Evolutionary conservation across 2,113 vertebrate species (phyloP), one percentile per base, ranked within the genome.

Genomic region (Tinamus guttatus): DNA sequence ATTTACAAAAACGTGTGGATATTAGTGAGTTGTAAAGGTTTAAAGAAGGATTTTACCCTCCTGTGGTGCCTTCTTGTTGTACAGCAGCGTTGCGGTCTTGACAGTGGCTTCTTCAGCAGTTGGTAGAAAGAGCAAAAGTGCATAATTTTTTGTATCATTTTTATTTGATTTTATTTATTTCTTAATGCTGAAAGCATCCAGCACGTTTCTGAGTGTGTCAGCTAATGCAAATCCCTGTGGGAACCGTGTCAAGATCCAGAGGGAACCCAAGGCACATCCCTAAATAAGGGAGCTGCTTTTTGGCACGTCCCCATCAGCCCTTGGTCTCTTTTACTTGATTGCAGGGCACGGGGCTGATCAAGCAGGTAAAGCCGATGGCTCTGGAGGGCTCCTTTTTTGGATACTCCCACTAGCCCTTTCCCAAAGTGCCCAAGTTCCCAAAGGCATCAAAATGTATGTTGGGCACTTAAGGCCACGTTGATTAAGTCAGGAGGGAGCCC

Each of bases 1-100:
- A 5, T 90, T 92, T 94, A 71, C 76, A 30, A 32, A 86, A 87
- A 59, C 40, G 5, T 82, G 62, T 78, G 60, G 89, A 90, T 78
- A 81, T 78, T 34, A 90, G 65, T 62, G 65, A 70, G 32, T 52
- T 76, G 32, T 38, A 52, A 62, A 51, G 41, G 60, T 59, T 70
- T 83, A 34, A 73, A 68, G 85, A 32, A 60, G 65, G 90, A 13
- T 69, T 76, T 82, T 24, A 3, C 20, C 69, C 75, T 85, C 67
- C 70, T 80, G 4, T 59, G 45, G 9, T 8, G 25, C 28, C 77
- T 71, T 7, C 1, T 32, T 32, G 59, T 70, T 67, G 77, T 21
- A 70, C n/a, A 9, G 52, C 49, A 4, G 6, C 7, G 38, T 58
- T 87, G 90, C 75, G 36, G 59, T 93, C 77, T 40, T 54, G 6